These are phyloP conservation scores for Rhopalosiphum maidis DNA, from an alignment of 1,140 invertebrate species.

Conservation along the genomic window DNA sequence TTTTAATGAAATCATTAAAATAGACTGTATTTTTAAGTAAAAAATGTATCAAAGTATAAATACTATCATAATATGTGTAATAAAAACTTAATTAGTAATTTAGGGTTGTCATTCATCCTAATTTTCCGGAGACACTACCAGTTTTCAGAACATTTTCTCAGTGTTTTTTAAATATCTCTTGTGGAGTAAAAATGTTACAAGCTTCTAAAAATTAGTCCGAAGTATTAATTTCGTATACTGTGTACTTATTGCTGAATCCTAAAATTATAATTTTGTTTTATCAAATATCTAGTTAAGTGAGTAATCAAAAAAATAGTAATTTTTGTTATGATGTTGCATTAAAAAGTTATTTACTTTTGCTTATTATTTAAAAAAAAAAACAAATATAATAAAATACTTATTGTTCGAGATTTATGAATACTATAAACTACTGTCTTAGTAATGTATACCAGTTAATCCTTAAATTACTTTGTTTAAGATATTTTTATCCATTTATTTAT, in stretches of 20 bases:
- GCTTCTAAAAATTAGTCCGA: too few relatives aligned
- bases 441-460: too few relatives aligned
- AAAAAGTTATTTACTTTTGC: neutral
- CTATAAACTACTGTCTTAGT: too few relatives aligned
- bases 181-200: neutral
- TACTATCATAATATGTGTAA: too few relatives aligned
- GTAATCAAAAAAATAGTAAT: neutral
- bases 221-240: neutral
- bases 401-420: too few relatives aligned
- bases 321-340: neutral
- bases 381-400: neutral
- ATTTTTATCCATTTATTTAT: neutral
- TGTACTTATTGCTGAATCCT: neutral
- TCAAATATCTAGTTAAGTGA: too few relatives aligned
- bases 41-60: too few relatives aligned
- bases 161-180: neutral
- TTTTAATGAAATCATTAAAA: neutral
- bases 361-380: neutral
- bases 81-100: neutral
- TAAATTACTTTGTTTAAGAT: too few relatives aligned
- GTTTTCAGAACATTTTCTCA: neutral
- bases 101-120: neutral
- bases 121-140: neutral
- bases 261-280: neutral
- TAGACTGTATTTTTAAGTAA: neutral